Evolutionary conservation across 2,113 vertebrate genomes (phyloP).

Genomic region (Empidonax alnorum): DNA sequence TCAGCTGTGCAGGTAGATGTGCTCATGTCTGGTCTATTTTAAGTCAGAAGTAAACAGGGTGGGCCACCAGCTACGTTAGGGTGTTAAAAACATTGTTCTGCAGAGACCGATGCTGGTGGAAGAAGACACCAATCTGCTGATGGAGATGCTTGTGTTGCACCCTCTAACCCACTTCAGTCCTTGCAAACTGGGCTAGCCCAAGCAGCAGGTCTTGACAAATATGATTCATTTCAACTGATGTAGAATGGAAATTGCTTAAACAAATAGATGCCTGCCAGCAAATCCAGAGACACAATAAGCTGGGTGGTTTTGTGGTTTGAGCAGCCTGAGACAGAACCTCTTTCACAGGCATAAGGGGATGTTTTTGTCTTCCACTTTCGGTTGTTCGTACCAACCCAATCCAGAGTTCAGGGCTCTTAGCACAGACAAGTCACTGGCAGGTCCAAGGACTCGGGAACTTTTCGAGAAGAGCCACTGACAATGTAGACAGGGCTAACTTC

Average conservation of each 20-base stretch:
- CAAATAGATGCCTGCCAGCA: background rate
- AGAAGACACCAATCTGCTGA: background rate
- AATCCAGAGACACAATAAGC: background rate
- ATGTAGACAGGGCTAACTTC: background rate
- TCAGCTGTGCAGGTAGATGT: background rate
- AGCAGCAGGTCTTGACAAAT: background rate
- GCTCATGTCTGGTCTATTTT: background rate
- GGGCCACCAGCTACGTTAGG: background rate
- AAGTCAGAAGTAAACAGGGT: background rate
- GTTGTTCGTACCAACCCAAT: background rate
- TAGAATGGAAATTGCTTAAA: slow-evolving; percentile 3
- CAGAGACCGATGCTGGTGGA: background rate
- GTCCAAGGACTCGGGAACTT: background rate
- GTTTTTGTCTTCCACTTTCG: background rate
- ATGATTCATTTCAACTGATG: background rate
- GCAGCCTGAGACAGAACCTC: background rate
- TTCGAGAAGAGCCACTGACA: background rate
- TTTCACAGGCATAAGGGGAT: background rate
- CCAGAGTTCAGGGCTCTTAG: background rate
- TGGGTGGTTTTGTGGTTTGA: background rate
- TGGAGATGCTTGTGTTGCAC: background rate
- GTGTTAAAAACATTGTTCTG: background rate
- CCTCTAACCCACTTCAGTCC: background rate
- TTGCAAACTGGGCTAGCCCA: background rate
- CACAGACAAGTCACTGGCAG: background rate